Percentiles rank a stretch among this genome's conserved stretches.
phyloP scores from a whole-genome alignment of 1,140 invertebrate species.

The Spodoptera frugiperda region DNA sequence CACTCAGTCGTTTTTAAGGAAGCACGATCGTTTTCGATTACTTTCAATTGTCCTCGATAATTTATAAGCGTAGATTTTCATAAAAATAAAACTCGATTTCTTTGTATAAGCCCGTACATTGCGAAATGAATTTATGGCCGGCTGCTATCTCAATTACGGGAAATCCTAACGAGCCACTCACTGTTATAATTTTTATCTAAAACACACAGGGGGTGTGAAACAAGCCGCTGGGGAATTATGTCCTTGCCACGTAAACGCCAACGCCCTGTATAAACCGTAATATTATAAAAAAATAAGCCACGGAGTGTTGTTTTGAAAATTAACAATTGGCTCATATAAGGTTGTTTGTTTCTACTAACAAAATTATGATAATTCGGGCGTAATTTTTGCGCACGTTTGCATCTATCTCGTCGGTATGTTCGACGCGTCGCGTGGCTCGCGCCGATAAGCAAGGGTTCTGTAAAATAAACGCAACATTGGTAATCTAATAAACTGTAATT shows the following conservation, averaged over 20 bases:
- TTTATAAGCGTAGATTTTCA: not conserved
- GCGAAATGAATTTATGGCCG: constrained; percentile 12
- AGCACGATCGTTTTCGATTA: no score
- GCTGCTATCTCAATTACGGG: constrained; percentile 7
- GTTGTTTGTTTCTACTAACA: not conserved
- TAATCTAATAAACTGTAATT: no score
- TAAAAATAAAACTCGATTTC: not conserved
- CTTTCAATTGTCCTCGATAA: no score
- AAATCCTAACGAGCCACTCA: constrained; percentile 5
- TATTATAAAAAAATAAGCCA: not conserved
- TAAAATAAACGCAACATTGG: no score
- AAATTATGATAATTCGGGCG: not conserved
- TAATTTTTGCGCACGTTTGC: no score
- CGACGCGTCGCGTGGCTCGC: no score
- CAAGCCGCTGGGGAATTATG: not conserved
- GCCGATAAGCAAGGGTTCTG: no score
- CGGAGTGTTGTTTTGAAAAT: constrained; percentile 1
- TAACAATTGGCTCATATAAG: not conserved
- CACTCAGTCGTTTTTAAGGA: no score
- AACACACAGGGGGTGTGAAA: constrained; percentile 12
- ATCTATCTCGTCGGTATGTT: no score
- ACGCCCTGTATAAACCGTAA: not conserved
- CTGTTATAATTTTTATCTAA: constrained; percentile 19
- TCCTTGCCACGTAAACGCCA: not conserved
- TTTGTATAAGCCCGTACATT: not conserved